A percentile compares a stretch with the other conserved stretches of the same genome.
phyloP scores from a whole-genome alignment of 2,113 vertebrate species.

The Calidris pugnax region DNA sequence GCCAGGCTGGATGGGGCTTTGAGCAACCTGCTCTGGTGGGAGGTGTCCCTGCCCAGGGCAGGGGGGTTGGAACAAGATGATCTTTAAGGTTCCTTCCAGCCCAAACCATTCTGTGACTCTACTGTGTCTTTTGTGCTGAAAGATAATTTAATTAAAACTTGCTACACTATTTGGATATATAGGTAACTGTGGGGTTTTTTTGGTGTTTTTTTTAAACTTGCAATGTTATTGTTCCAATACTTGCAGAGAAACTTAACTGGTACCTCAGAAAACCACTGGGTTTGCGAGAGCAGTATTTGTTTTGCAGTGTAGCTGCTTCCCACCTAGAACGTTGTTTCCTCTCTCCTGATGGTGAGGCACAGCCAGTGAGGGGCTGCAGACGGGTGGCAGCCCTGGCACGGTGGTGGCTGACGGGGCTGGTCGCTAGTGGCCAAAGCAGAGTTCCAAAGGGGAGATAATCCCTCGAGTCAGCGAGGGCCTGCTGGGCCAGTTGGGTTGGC shows the following conservation, averaged over 20 bases:
- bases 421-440: neutral
- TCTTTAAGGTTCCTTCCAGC: too few relatives aligned
- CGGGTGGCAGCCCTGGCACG: accelerated
- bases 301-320: neutral
- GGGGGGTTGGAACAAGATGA: too few relatives aligned
- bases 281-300: neutral
- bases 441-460: neutral
- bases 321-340: neutral
- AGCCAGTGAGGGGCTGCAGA: neutral
- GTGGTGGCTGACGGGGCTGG: neutral
- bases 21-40: too few relatives aligned
- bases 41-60: too few relatives aligned
- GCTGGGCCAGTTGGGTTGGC: neutral
- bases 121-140: neutral
- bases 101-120: too few relatives aligned
- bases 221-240: neutral
- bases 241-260: neutral
- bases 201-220: neutral
- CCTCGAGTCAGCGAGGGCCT: too few relatives aligned
- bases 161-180: too few relatives aligned
- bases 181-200: neutral
- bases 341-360: neutral
- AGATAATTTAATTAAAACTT: neutral
- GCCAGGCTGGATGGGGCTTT: too few relatives aligned
- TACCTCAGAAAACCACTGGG: neutral